Evolutionary conservation across 2,797 vertebrate genomes (phyloP).

Genomic region (Pseudomugil gertrudae): DNA sequence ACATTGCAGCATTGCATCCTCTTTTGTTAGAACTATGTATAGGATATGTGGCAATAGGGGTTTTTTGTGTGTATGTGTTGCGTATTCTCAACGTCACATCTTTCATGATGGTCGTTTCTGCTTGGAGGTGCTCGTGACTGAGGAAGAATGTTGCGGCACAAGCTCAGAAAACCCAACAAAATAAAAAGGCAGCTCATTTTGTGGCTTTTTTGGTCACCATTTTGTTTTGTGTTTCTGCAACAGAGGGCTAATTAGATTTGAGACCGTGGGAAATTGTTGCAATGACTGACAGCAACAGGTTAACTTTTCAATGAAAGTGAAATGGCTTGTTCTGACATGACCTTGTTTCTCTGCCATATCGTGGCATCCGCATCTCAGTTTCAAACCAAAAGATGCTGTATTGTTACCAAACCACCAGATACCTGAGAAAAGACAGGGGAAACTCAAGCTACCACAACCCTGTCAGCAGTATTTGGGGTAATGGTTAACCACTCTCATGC

Average conservation of each 20-base stretch:
- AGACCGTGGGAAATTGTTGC: not conserved
- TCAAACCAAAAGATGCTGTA: not conserved
- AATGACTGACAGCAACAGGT: constrained; percentile 8
- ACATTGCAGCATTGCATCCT: not conserved
- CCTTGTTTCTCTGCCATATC: constrained; percentile 10
- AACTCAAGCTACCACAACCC: constrained; percentile 57
- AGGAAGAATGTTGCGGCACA: not conserved
- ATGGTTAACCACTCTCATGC: constrained; percentile 50
- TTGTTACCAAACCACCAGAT: constrained; percentile 40
- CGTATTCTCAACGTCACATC: constrained; percentile 12
- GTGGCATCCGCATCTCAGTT: constrained; percentile 12
- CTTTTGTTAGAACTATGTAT: not conserved
- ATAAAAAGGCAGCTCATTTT: not conserved
- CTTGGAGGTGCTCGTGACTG: constrained; percentile 2
- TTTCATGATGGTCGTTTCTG: constrained; percentile 23
- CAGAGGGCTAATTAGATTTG: constrained; percentile 18
- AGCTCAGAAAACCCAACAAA: not conserved
- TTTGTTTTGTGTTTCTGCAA: constrained; percentile 8
- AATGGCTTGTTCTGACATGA: constrained; percentile 9
- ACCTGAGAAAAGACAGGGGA: constrained; percentile 56
- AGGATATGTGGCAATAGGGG: constrained; percentile 11
- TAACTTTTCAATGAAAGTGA: constrained; percentile 14
- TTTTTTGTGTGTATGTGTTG: constrained; percentile 28
- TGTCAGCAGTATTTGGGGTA: constrained; percentile 67
- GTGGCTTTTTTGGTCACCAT: not conserved